Evolutionary conservation across 2,888 invertebrate genomes (phyloP), one percentile per base, ranked within the genome.

Genomic region (Platynereis dumerilii): DNA sequence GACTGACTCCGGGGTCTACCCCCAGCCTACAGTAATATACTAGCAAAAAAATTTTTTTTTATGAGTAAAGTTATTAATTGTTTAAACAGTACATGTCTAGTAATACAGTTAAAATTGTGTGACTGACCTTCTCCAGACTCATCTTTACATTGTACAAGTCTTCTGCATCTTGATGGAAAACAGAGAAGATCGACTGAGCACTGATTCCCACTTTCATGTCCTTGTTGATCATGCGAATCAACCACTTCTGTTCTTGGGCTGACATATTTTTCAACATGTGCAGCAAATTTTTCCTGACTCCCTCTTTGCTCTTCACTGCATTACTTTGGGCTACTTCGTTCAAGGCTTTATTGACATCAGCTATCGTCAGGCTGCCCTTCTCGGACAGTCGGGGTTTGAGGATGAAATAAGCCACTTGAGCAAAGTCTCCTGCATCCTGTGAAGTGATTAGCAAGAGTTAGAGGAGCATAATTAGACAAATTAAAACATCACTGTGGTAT

Each of bases 171-270:
- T 89, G 89, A 84, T 96, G 94, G 78, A 90, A 91, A 15, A 89
- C 86, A 60, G 78, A 78, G 45, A 97, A 86, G 55, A 94, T 89
- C 26, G 88, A 88, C 63, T 89, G 88, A 64, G 88, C 88, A 10
- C 91, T 89, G 68, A 96, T 85, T 0, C 92, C 96, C 64, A 83
- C 83, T 78, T 89, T 90, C 81, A 96, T 86, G 65, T 92, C 91
- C 84, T 96, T 96, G 17, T 97, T 85, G 57, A 97, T 88, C 60
- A 96, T 90, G 61, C 95, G 87, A 5, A 95, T 90, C 24, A 96
- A 87, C 96, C 96, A 97, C 85, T 94, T 94, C 71, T 92, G 88
- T 81, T 96, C 93, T 17, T 88, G 80, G 0, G 92, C 89, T 7
- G 90, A 90, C 73, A 91, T 87, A 70, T 88, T 88, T 69, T 88